phyloP scores from a whole-genome alignment of 23 tunicate genomes.

The Ciona savignyi region DNA sequence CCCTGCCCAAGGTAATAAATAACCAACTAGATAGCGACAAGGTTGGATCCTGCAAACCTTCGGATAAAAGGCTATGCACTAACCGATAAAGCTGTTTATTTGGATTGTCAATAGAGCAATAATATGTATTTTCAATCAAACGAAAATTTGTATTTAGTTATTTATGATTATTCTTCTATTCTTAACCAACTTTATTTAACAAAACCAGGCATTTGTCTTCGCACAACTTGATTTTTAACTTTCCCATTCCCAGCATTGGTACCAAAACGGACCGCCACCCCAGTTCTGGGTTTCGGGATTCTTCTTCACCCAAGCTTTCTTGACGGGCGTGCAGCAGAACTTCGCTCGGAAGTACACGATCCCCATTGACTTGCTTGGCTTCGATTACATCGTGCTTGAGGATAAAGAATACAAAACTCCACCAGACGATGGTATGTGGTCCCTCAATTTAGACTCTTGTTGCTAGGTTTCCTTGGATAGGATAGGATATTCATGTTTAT shows the following conservation, averaged over 20 bases:
- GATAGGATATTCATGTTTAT: too few species aligned
- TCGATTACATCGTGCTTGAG: constrained; percentile 84
- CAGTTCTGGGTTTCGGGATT: constrained; percentile 99
- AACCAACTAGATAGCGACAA: too few species aligned
- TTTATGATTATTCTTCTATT: too few species aligned
- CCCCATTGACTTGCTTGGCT: constrained; percentile 89
- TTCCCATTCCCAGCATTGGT: constrained; percentile 56
- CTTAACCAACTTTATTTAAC: background rate
- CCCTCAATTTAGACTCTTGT: too few species aligned
- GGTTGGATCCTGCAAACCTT: too few species aligned
- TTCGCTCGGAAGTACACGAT: constrained; percentile 94
- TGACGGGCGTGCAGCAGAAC: constrained; percentile 98
- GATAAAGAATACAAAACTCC: constrained; percentile 94
- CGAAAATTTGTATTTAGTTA: too few species aligned
- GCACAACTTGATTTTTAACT: background rate
- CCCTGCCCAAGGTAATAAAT: too few species aligned
- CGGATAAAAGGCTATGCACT: too few species aligned
- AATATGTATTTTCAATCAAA: too few species aligned
- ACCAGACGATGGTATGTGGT: constrained; percentile 98
- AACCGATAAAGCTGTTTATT: too few species aligned
- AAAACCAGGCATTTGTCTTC: background rate
- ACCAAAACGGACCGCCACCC: constrained; percentile 90
- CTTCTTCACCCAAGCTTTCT: constrained; percentile 99
- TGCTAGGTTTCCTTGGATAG: too few species aligned
- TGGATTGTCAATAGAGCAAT: too few species aligned